Evolutionary conservation across 1,140 invertebrate species (phyloP).

Genomic region (Rhyacophila brunnea): DNA sequence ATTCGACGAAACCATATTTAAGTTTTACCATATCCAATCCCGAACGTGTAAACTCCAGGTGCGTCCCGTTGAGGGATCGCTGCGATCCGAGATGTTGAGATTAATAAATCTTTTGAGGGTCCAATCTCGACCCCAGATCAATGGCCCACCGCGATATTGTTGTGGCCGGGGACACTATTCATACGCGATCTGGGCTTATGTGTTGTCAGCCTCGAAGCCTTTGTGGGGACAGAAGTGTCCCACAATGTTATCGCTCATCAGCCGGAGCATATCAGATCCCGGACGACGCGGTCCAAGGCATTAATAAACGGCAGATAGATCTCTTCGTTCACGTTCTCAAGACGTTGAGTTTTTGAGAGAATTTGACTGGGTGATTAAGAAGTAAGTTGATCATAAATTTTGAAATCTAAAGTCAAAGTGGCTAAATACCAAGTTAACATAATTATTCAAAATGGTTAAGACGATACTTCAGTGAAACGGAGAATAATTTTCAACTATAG

Average conservation of each 20-base stretch:
- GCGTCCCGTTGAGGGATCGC: conserved; percentile 10
- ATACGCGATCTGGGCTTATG: not conserved
- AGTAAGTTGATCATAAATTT: too few species aligned
- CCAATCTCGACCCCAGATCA: conserved; percentile 17
- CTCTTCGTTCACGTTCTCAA: too few species aligned
- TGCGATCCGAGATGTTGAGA: conserved; percentile 24
- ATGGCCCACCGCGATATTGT: conserved; percentile 26
- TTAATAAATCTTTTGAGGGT: conserved; percentile 32
- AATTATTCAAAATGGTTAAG: too few species aligned
- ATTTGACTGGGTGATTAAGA: too few species aligned
- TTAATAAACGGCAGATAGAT: too few species aligned
- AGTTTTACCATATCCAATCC: too few species aligned
- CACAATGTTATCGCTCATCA: conserved; percentile 32
- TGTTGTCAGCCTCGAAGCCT: conserved; percentile 2
- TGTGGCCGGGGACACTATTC: conserved; percentile 12
- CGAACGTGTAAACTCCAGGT: conserved; percentile 7
- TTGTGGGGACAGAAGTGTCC: conserved; percentile 31
- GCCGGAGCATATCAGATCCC: conserved; percentile 22
- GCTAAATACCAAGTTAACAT: too few species aligned
- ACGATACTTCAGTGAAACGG: too few species aligned
- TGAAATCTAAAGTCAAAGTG: too few species aligned
- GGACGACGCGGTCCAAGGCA: not conserved
- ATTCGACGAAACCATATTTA: too few species aligned
- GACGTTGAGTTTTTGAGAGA: too few species aligned
- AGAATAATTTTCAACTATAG: too few species aligned